Conservation (phyloP, 2,888 invertebrate species). For the Lydus trimaculatus region DNA sequence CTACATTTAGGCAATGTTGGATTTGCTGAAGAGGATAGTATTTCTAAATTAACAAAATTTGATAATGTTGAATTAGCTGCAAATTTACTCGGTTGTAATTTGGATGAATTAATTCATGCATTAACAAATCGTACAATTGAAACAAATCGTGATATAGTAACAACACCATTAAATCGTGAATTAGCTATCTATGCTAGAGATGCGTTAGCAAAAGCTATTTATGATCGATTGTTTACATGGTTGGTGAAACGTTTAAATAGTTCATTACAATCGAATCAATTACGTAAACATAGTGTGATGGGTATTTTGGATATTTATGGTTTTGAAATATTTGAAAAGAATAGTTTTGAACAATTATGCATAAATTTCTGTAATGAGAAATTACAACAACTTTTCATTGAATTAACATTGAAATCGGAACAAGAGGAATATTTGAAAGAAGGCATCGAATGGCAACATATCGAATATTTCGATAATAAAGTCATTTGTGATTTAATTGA, state of each 20-base stretch:
- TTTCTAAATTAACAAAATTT: slow-evolving; percentile 72
- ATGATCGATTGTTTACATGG: slow-evolving; percentile 92
- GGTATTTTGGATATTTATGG: slow-evolving; percentile 95
- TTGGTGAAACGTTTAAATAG: slow-evolving; percentile 81
- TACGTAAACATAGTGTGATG: slow-evolving; percentile 73
- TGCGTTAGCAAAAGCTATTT: slow-evolving; percentile 89
- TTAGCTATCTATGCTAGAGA: slow-evolving; percentile 87
- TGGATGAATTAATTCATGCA: slow-evolving; percentile 71
- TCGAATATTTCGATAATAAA: slow-evolving; percentile 92
- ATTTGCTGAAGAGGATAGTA: slow-evolving; percentile 77
- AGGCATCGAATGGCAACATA: slow-evolving; percentile 90
- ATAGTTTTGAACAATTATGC: slow-evolving; percentile 92
- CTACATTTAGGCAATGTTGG: slow-evolving; percentile 88
- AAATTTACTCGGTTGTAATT: slow-evolving; percentile 79
- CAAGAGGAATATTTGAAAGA: slow-evolving; percentile 92
- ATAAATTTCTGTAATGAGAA: slow-evolving; percentile 97
- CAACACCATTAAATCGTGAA: slow-evolving; percentile 80
- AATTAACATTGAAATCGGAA: slow-evolving; percentile 88
- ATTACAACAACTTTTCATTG: slow-evolving; percentile 91
- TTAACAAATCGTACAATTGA: slow-evolving; percentile 87
- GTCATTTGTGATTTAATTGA: slow-evolving; percentile 93
- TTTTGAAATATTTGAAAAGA: slow-evolving; percentile 91
- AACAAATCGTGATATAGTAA: slow-evolving; percentile 83
- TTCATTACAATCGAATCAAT: slow-evolving; percentile 69
- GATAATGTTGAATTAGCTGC: slow-evolving; percentile 71